Evolutionary conservation across 2,113 vertebrate species (phyloP).

Genomic region (Pangasianodon hypophthalmus): DNA sequence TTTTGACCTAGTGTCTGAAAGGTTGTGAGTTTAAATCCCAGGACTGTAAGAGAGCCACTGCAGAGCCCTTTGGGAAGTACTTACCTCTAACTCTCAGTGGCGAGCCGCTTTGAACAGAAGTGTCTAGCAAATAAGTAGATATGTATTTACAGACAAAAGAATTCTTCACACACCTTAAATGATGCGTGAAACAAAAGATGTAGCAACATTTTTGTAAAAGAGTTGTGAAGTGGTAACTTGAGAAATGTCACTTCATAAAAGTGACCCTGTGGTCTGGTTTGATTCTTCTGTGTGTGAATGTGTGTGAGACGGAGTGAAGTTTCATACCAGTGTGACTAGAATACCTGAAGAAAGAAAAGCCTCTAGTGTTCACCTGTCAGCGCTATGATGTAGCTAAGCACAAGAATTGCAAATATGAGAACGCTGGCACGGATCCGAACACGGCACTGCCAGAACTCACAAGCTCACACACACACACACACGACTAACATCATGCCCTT

Average conservation of each 20-base stretch:
- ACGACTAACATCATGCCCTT: conserved; percentile 21
- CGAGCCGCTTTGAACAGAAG: neutral
- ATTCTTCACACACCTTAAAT: neutral
- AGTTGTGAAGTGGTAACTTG: neutral
- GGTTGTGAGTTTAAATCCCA: neutral
- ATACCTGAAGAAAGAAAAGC: neutral
- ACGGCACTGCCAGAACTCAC: neutral
- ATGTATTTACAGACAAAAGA: neutral
- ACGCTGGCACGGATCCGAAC: neutral
- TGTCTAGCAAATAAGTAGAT: neutral
- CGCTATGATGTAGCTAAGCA: neutral
- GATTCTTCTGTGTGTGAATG: neutral
- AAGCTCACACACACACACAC: neutral
- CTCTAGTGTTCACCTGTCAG: conserved; percentile 21
- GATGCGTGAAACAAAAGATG: neutral
- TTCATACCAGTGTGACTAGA: conserved; percentile 3
- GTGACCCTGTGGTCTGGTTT: neutral
- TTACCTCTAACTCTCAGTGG: neutral
- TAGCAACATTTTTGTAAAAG: neutral
- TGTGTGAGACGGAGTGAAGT: neutral
- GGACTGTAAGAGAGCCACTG: neutral
- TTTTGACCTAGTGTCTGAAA: neutral
- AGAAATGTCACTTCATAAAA: neutral
- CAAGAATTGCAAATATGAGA: conserved; percentile 35
- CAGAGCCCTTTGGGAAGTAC: neutral